Base-by-base conservation (phyloP, 2,113 vertebrate genomes). In the Calidris pugnax region DNA sequence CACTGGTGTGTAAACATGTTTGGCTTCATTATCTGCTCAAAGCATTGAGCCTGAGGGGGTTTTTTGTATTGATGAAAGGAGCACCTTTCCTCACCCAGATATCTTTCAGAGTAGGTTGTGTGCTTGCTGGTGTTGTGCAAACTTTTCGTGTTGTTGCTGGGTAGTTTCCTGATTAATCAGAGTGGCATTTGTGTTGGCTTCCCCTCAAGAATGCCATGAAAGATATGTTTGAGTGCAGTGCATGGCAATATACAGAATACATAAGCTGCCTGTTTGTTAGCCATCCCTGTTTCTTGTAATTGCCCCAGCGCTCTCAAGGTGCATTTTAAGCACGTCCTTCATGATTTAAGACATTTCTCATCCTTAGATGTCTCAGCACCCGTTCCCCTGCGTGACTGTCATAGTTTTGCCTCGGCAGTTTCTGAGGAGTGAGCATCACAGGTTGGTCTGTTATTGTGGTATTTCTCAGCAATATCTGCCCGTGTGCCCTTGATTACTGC, bases 151-250 rank as follows among this genome's bases (percentile, higher is more conserved):
- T 95, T 96, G 92, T 96, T 96, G 91, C 90, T 93, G 95, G 96
- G 96, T 92, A 93, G 87, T 86, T 95, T 95, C 94, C 96, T 95
- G 95, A 91, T 96, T 95, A 97, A 92, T 84, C 95, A 78, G 89
- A 72, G 93, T 75, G 82, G 85, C 94, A 90, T 97, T 97, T 97
- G 78, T 83, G 67, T 94, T 96, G 94, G 95, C 95, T 93, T 84
- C 91, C 62, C 87, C 30, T 94, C 94, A 95, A 55, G 96, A 97
- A 97, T 90, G 85, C 85, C 85, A 74, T 91, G 95, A 92, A 95
- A 95, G 94, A 85, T 94, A 92, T 16, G 89, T 95, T 91, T 85
- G 95, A 97, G 94, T 80, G 77, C 73, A 66, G 87, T 13, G 37
- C 69, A 69, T 75, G 73, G 84, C 90, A 94, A 95, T 69, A 89